These are phyloP conservation scores for Chaetogeoica ovagalla DNA, from an alignment of 2,888 invertebrate species.

Conservation along the genomic window DNA sequence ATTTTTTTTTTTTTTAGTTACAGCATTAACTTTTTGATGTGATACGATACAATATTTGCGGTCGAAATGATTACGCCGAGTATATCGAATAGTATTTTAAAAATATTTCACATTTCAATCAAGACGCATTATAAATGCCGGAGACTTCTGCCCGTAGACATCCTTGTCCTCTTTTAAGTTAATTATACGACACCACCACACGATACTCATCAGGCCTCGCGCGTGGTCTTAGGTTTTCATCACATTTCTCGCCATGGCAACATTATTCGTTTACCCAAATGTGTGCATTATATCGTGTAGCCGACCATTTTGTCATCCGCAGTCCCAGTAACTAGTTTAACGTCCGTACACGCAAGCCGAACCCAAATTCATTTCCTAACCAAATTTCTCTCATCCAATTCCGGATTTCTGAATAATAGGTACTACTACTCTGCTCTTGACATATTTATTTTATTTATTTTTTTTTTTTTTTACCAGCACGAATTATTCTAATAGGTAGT, in stretches of 20 bases:
- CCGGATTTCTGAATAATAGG: too few species aligned
- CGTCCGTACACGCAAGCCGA: background rate
- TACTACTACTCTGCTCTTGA: too few species aligned
- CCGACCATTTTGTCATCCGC: slow-evolving; percentile 14
- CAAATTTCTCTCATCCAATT: background rate
- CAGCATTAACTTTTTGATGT: too few species aligned
- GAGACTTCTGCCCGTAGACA: background rate
- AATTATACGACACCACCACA: slow-evolving; percentile 9
- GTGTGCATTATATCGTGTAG: background rate
- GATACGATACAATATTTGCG: too few species aligned
- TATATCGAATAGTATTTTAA: too few species aligned
- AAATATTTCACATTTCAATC: background rate
- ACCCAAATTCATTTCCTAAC: background rate
- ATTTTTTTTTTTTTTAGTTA: too few species aligned
- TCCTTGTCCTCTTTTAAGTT: background rate
- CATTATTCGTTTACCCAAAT: slow-evolving; percentile 20
- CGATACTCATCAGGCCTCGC: background rate
- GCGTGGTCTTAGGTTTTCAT: slow-evolving; percentile 11
- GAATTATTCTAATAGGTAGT: too few species aligned
- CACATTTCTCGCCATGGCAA: slow-evolving; percentile 24
- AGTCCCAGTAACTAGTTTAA: background rate
- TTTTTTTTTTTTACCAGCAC: too few species aligned
- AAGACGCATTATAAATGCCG: background rate
- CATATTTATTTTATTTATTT: too few species aligned
- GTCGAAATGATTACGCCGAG: too few species aligned